phyloP scores from a whole-genome alignment of 1,140 invertebrate genomes.

The Theocolax elegans region DNA sequence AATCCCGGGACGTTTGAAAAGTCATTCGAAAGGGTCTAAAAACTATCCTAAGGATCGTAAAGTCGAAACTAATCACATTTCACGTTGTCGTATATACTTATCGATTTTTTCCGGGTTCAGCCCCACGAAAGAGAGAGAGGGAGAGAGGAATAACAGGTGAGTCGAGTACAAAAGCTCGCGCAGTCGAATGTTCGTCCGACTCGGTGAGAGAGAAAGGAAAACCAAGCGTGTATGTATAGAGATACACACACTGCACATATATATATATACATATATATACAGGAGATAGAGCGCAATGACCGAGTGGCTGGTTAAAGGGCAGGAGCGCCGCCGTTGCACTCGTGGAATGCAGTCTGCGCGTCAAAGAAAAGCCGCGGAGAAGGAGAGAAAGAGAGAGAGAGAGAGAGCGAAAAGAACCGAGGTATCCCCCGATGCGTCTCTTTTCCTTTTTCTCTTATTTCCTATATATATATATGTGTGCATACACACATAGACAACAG shows the following conservation, averaged over 20 bases:
- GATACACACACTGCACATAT: neutral
- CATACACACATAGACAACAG: no score
- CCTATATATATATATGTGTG: neutral
- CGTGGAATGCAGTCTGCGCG: constrained; percentile 20
- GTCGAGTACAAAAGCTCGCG: no score
- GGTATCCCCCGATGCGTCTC: constrained; percentile 7
- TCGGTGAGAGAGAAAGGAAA: no score
- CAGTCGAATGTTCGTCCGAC: no score
- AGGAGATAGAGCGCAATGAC: constrained; percentile 19
- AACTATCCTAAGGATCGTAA: no score
- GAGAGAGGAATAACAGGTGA: no score
- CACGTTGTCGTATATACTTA: no score
- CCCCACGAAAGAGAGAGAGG: no score
- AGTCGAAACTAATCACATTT: no score
- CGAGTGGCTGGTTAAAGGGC: constrained; percentile 20
- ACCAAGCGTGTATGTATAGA: neutral
- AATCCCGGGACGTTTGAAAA: no score
- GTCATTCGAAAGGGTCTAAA: no score
- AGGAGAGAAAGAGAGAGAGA: neutral
- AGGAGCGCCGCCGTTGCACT: neutral
- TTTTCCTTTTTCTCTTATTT: neutral
- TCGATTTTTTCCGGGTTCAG: no score
- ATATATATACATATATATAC: neutral
- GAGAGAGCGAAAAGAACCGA: neutral
- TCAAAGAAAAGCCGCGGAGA: constrained; percentile 25